These are phyloP conservation scores for Epiblema foenella DNA, from an alignment of 2,888 invertebrate species.

Conservation along the genomic window DNA sequence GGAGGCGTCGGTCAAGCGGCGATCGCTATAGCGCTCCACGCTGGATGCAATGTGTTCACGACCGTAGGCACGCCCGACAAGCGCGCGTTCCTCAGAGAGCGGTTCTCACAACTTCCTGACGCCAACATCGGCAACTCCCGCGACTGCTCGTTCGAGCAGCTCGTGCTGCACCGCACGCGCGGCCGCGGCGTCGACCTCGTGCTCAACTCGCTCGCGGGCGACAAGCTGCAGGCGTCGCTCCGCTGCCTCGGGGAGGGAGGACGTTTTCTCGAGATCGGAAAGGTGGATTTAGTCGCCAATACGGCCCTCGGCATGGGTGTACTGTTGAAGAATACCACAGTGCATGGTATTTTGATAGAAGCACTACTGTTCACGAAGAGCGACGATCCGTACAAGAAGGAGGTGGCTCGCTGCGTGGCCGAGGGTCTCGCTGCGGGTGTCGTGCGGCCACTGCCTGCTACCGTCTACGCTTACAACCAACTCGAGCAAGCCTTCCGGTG, in stretches of 20 bases:
- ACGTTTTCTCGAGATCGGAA: constrained; percentile 62
- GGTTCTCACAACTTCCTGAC: constrained; percentile 91
- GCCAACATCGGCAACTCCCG: constrained; percentile 92
- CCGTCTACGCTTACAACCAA: constrained; percentile 93
- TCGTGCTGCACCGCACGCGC: constrained; percentile 92
- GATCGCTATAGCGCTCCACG: constrained; percentile 92
- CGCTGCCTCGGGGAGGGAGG: constrained; percentile 98
- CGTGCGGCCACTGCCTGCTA: constrained; percentile 94
- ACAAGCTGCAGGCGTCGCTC: constrained; percentile 96
- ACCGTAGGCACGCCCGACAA: constrained; percentile 96
- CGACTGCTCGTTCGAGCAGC: constrained; percentile 92
- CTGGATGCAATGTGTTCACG: constrained; percentile 93
- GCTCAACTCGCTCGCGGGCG: constrained; percentile 96
- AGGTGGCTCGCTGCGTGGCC: constrained; percentile 89
- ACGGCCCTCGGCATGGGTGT: constrained; percentile 95
- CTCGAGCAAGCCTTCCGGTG: constrained; percentile 95
- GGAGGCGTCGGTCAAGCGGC: constrained; percentile 97
- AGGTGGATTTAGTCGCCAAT: constrained; percentile 97
- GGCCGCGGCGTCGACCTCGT: constrained; percentile 97
- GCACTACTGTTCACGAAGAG: constrained; percentile 87
- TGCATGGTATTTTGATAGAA: constrained; percentile 97
- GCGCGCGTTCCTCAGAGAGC: constrained; percentile 92
- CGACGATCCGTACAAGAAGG: constrained; percentile 85
- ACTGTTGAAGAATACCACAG: constrained; percentile 88
- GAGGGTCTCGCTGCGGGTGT: constrained; percentile 95